phyloP scores from a whole-genome alignment of 1,140 invertebrate genomes.

The Thereuonema tuberculata region DNA sequence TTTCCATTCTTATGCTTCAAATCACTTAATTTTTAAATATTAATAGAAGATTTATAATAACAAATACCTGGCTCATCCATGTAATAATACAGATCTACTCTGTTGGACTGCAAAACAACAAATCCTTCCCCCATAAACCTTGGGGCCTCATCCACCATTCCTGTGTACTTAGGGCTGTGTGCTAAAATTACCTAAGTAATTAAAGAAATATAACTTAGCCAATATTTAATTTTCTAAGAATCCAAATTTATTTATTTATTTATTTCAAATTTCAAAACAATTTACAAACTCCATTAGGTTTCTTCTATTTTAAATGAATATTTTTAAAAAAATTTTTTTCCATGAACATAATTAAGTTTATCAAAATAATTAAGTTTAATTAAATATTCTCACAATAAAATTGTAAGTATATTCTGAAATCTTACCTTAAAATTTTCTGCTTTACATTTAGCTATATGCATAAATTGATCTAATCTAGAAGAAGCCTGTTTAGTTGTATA shows the following conservation, averaged over 20 bases:
- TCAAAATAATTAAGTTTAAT: too few species aligned
- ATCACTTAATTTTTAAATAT: too few species aligned
- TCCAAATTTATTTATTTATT: too few species aligned
- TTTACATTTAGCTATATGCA: conserved; percentile 90
- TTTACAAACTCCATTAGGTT: background rate
- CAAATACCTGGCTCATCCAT: conserved; percentile 77
- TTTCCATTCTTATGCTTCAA: too few species aligned
- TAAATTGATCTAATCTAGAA: conserved; percentile 81
- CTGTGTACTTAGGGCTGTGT: conserved; percentile 84
- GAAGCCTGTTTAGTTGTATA: conserved; percentile 92
- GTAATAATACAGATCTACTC: conserved; percentile 88
- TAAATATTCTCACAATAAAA: background rate
- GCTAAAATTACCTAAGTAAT: conserved; percentile 60
- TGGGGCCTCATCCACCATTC: conserved; percentile 86
- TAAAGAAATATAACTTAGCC: too few species aligned
- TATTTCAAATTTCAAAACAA: too few species aligned
- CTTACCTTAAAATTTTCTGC: conserved; percentile 77
- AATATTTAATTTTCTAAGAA: too few species aligned
- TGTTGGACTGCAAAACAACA: conserved; percentile 87
- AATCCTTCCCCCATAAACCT: conserved; percentile 97
- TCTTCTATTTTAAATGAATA: background rate
- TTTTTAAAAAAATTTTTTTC: too few species aligned
- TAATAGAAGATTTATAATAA: too few species aligned
- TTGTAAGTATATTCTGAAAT: background rate
- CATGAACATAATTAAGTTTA: too few species aligned